phyloP scores from a whole-genome alignment of 53 echinoderm and acorn worm genomes.

The Astropecten irregularis region DNA sequence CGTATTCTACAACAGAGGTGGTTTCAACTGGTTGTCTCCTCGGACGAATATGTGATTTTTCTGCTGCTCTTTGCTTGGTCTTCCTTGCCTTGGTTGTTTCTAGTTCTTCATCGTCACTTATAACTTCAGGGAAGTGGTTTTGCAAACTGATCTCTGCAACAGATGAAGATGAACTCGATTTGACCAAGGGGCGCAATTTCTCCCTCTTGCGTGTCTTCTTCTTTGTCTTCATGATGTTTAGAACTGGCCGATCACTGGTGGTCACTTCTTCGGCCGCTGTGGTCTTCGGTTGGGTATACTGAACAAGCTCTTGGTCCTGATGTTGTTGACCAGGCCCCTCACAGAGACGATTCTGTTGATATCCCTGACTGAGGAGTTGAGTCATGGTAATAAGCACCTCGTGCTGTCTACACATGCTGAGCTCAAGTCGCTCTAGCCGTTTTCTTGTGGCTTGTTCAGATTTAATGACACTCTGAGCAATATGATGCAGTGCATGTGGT shows the following conservation, averaged over 20 bases:
- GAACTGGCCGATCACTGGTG: background rate
- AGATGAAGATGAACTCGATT: background rate
- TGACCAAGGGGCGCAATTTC: background rate
- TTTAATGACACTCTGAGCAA: background rate
- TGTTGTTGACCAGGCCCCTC: background rate
- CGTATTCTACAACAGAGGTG: background rate
- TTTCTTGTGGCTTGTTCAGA: background rate
- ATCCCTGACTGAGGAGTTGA: constrained; percentile 5
- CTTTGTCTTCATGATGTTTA: background rate
- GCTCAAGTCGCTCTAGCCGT: background rate
- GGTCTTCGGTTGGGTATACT: background rate
- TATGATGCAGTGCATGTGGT: background rate
- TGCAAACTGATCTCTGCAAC: background rate
- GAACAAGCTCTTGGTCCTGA: no score
- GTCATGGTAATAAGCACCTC: constrained; percentile 24
- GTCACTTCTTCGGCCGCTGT: background rate
- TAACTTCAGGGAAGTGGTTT: background rate
- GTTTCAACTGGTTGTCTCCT: background rate
- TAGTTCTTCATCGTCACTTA: background rate
- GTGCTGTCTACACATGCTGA: constrained; percentile 4
- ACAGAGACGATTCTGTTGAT: background rate
- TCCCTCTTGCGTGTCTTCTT: background rate
- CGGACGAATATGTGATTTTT: background rate
- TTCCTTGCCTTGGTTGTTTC: background rate
- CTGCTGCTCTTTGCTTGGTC: background rate